A percentile compares a stretch with the other conserved stretches of the same genome.
phyloP scores from a whole-genome alignment of 2,888 invertebrate species.

The Oligia latruncula region DNA sequence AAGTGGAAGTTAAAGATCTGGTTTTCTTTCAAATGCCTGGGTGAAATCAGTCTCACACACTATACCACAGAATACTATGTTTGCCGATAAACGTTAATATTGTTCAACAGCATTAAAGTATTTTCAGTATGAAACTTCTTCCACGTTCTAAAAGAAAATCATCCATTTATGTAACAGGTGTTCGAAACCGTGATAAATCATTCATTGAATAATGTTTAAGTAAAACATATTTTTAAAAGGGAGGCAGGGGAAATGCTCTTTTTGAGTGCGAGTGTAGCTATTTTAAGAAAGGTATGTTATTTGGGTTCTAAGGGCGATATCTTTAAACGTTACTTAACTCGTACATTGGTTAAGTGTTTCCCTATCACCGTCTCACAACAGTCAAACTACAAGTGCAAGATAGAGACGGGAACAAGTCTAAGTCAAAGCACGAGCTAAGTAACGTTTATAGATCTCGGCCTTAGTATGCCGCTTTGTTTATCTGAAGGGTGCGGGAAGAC shows the following conservation, averaged over 20 bases:
- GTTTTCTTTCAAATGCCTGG: neutral
- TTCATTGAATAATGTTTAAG: slow-evolving; percentile 53
- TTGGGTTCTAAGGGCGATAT: slow-evolving; percentile 74
- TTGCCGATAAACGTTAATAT: neutral
- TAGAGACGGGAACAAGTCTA: neutral
- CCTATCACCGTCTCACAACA: neutral
- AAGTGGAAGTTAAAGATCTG: neutral
- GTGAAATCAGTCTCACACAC: neutral
- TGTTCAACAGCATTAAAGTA: neutral
- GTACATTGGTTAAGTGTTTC: neutral
- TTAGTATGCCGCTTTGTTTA: slow-evolving; percentile 84
- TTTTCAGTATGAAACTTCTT: slow-evolving; percentile 27
- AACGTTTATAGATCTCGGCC: slow-evolving; percentile 3
- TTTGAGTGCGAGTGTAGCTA: slow-evolving; percentile 74
- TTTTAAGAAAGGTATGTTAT: slow-evolving; percentile 83
- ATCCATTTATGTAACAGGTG: slow-evolving; percentile 66
- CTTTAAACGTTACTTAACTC: neutral
- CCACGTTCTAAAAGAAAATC: slow-evolving; percentile 34
- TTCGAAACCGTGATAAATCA: slow-evolving; percentile 65
- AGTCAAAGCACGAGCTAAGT: slow-evolving; percentile 1
- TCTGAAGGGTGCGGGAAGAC: slow-evolving; percentile 81
- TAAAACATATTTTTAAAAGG: slow-evolving; percentile 64
- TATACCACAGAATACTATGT: neutral
- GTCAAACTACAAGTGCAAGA: neutral
- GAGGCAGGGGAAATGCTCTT: slow-evolving; percentile 68